Conservation (phyloP, 2,797 vertebrate genomes). For the Acrossocheilus fasciatus region DNA sequence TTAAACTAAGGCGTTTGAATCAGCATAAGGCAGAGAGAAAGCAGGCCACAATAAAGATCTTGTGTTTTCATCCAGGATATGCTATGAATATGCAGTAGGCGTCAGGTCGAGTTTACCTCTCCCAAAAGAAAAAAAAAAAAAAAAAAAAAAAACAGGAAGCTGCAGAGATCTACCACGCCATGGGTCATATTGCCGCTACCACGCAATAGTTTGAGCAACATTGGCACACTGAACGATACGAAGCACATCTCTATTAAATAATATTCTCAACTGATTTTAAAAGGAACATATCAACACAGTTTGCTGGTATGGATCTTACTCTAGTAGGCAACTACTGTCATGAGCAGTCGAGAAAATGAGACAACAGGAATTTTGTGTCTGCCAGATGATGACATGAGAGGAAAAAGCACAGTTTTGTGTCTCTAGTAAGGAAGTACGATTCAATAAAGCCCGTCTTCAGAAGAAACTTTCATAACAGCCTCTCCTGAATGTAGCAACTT, state of each 20-base stretch:
- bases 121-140: not conserved
- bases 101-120: conserved; percentile 5
- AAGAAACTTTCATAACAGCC: conserved; percentile 45
- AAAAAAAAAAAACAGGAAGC: not conserved
- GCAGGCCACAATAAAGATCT: conserved; percentile 17
- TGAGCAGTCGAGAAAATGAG: conserved; percentile 7
- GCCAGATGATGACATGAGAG: conserved; percentile 18
- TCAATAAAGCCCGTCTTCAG: conserved; percentile 38
- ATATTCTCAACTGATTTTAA: conserved; percentile 5
- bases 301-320: conserved; percentile 9
- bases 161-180: not conserved
- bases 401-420: conserved; percentile 58
- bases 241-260: conserved; percentile 42
- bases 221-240: conserved; percentile 53
- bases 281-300: conserved; percentile 21
- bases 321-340: not conserved
- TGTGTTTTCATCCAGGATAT: conserved; percentile 2
- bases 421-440: conserved; percentile 44
- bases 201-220: not conserved
- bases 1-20: conserved; percentile 71
- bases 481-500: conserved; percentile 27
- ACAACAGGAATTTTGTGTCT: conserved; percentile 4
- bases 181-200: not conserved
- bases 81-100: conserved; percentile 17
- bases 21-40: conserved; percentile 65